Base-by-base conservation (phyloP, 2,888 invertebrate genomes). In the Drosophila maculinotata region DNA sequence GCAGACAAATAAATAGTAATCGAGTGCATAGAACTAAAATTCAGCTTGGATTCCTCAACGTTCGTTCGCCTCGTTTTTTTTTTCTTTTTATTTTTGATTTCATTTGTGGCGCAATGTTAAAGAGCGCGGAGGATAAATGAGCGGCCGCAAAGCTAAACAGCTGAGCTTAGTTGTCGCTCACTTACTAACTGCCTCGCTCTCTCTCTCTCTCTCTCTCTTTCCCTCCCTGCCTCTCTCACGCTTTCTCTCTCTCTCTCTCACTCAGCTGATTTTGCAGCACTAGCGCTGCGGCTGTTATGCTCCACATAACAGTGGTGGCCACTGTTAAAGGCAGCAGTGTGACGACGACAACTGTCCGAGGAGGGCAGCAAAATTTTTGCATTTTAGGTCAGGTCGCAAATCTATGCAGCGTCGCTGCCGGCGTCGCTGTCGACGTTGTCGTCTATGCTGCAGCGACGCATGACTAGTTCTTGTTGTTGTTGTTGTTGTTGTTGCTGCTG, bases 341-440 rank as follows among this genome's bases (percentile, higher is more conserved):
- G n/a, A 38, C 41, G 56, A 25, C 48, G 9, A 45, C 38, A 41
- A 47, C 45, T 36, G 33, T 62, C 47, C 15, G 54, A 62, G 62
- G 54, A 62, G 62, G 60, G 67, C 60, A 68, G 60, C 47, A 66
- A 64, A 76, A 76, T 78, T 88, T 89, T 83, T 87, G 88, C 87
- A 89, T 90, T 90, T 90, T 90, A 89, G 90, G 90, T 90, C 90
- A 90, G 90, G 90, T 90, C 81, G 79, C 90, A 89, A 90, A 89
- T 89, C 87, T 84, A 89, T 90, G 88, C 87, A 85, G 66, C 71
- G 54, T 20, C 48, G 64, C 48, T 38, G 64, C 30, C 48, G 15
- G 1, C 51, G 48, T 53, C 71, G 17, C 6, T 7, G 20, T 20
- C 20, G 20, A 20, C 20, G 20, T 20, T 4, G 20, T 2, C 20